A percentile compares a stretch with the other conserved stretches of the same genome.
These are phyloP conservation scores for Urocolius indicus DNA, from an alignment of 2,113 vertebrate genomes.

Conservation along the genomic window DNA sequence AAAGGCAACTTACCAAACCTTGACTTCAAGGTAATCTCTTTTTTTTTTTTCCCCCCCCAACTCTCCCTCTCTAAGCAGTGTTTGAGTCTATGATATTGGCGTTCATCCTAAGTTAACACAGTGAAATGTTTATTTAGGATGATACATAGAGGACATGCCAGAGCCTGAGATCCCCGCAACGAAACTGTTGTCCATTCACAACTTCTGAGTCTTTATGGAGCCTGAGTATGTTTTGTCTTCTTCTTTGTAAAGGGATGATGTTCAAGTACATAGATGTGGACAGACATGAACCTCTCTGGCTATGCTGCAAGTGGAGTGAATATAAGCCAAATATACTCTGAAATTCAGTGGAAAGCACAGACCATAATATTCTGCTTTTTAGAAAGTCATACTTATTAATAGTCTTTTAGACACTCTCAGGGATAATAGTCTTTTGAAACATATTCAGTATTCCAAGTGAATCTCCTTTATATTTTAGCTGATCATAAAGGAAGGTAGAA, in stretches of 20 bases:
- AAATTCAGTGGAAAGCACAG: neutral
- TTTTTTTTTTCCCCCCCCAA: accelerated
- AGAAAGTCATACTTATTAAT: neutral
- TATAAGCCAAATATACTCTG: neutral
- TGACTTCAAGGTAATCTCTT: neutral
- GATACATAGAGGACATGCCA: neutral
- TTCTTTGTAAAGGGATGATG: neutral
- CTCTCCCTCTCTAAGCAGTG: neutral
- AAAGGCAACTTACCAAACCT: neutral
- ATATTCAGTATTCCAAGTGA: neutral
- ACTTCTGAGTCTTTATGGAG: neutral
- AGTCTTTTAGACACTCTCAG: neutral
- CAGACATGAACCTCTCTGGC: neutral
- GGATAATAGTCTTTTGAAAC: neutral
- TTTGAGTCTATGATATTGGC: neutral
- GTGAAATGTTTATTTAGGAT: neutral
- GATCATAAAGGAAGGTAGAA: neutral
- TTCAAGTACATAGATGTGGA: neutral
- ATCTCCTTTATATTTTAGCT: neutral
- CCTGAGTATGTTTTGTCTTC: neutral
- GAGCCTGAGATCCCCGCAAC: neutral
- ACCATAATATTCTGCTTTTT: neutral
- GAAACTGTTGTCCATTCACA: neutral
- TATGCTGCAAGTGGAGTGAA: neutral
- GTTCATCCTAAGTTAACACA: neutral